Base-by-base conservation (phyloP, 1,140 invertebrate genomes). In the Drosophila ananassae region DNA sequence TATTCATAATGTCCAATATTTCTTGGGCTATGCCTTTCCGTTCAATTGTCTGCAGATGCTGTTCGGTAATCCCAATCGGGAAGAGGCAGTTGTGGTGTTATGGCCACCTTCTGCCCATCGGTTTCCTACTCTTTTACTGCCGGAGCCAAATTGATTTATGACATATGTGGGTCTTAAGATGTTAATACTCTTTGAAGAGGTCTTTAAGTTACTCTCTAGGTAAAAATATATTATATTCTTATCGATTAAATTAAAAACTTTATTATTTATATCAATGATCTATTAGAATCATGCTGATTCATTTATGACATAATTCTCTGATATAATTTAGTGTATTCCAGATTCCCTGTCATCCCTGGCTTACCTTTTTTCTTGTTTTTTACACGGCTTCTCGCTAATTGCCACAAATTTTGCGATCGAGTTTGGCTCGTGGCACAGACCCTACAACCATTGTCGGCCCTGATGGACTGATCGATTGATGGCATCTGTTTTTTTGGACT, bases 111-210 rank as follows among this genome's bases (percentile, higher is more conserved):
- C 30, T 32, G 30, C 30, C 30, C 30, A 32, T 32, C 5, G 30
- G 30, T 24, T 37, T 60, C 46, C 32, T 53, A 32, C 59, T 68
- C 46, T 37, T 54, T 13, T 30, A 68, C 77, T 69, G 63, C 72
- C 63, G 50, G 62, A 37, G 17, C 24, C 59, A 28, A 84, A 83
- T 67, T 83, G 76, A 83, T 83, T 83, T 84, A 84, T 79, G 66
- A 50, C 58, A 24, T 68, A 37, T 39, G 9, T 50, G 62, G 24
- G 17, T 9, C 17, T 62, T 48, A 21, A 47, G 10, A 34, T 47
- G 5, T 44, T 13, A 30, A 0, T 62, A 22, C 41, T 64, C 57
- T 61, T 62, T 8, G 41, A 62, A 48, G 13, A 13, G n/a, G 7
- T 24, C 9, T 63, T 60, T 13, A 17, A 1, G 17, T 17, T 0